Evolutionary conservation across 2,797 vertebrate species (phyloP), one percentile per base, ranked within the genome.

Genomic region (Astyanax mexicanus): DNA sequence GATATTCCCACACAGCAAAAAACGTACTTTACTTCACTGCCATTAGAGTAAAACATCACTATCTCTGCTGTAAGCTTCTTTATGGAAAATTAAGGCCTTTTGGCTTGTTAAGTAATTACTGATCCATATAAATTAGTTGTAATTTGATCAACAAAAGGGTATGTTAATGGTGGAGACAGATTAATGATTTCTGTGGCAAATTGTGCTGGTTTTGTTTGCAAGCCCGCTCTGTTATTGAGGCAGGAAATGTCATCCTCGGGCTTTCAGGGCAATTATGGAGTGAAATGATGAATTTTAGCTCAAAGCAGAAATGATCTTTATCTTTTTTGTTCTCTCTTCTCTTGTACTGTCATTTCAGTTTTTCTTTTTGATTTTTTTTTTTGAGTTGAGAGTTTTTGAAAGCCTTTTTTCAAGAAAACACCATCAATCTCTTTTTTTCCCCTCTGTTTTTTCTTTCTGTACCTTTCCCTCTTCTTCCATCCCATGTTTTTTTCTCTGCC

Each of bases 251-350:
- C 69, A 69, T 82, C 78, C 52, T 72, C 75, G 55, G 54, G 67
- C 64, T 65, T 64, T 76, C 77, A 74, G 81, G 77, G 47, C 74
- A 75, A 81, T 87, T 87, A 84, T 78, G 70, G 83, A 35, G 13
- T 19, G 21, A 45, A 79, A 81, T 84, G 71, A 86, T 89, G 58
- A 79, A 84, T 88, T 85, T 77, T 79, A 21, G n/a, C 81, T 85
- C 32, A 45, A 79, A 85, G 85, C 75, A 32, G 74, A 79, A 84
- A 84, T 80, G 35, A 80, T 84, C 62, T 61, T 42, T 47, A 45
- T 45, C 85, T 83, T 79, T 40, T 79, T 81, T 17, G 21, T 10
- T 62, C 15, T 25, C 37, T 42, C 15, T 38, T 38, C 9, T 37
- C 23, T 1, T 8, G 62, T 40, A 66, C 51, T 38, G 69, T 58